Percentiles rank a stretch among this genome's conserved stretches.
Evolutionary conservation across 2,888 invertebrate genomes (phyloP).

Genomic region (Alitta virens): DNA sequence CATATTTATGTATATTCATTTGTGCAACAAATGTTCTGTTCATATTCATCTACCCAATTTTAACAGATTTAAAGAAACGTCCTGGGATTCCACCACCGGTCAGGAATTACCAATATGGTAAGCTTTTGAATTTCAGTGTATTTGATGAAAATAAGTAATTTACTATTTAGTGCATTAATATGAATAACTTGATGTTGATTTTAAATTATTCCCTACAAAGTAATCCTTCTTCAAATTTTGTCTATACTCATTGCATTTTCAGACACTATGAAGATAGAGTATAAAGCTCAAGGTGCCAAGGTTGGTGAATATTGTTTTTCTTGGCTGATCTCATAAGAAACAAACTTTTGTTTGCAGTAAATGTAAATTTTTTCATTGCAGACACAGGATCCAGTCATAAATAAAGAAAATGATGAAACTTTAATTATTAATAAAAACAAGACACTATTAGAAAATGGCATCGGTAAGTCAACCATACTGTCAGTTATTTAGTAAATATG

Average conservation of each 20-base stretch:
- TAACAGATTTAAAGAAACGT: slow-evolving; percentile 4
- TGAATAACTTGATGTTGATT: no score
- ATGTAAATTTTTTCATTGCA: slow-evolving; percentile 22
- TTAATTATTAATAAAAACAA: slow-evolving; percentile 36
- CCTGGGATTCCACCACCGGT: slow-evolving; percentile 13
- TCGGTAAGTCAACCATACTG: no score
- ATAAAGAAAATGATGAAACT: slow-evolving; percentile 46
- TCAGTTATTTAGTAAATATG: no score
- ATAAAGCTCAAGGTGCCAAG: slow-evolving; percentile 51
- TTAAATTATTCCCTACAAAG: no score
- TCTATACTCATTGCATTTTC: no score
- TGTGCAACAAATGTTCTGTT: no score
- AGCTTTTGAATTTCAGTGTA: no score
- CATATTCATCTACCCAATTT: no score
- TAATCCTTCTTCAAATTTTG: no score
- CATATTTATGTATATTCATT: no score
- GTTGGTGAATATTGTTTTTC: slow-evolving; percentile 19
- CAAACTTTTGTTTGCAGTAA: background rate
- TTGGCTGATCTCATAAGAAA: background rate
- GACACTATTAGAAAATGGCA: slow-evolving; percentile 35
- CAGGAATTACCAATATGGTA: slow-evolving; percentile 15
- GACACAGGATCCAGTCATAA: slow-evolving; percentile 53
- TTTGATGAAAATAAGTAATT: no score
- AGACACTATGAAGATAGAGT: slow-evolving; percentile 52
- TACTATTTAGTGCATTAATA: no score